These are phyloP conservation scores for Macrobrachium rosenbergii DNA, from an alignment of 1,140 invertebrate genomes.

Conservation along the genomic window DNA sequence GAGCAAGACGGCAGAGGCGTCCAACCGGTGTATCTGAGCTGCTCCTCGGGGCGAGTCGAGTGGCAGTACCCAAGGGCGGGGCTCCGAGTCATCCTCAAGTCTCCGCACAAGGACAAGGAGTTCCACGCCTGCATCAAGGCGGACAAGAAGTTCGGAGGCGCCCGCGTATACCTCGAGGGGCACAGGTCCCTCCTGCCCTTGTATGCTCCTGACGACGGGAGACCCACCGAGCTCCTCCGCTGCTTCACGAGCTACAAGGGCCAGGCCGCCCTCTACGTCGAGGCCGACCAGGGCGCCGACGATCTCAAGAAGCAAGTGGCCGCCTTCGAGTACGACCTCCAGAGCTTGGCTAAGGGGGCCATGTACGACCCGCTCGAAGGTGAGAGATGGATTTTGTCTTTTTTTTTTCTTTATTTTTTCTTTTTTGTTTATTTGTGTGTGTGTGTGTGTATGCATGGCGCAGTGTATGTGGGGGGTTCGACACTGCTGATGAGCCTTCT, in stretches of 20 bases:
- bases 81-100: conserved; percentile 77
- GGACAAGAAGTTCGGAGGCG: conserved; percentile 72
- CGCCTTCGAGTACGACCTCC: conserved; percentile 79
- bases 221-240: conserved; percentile 69
- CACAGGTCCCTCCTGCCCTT: conserved; percentile 76
- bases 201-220: conserved; percentile 77
- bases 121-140: conserved; percentile 81
- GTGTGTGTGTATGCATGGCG: conserved; percentile 3
- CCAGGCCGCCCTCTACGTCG: conserved; percentile 81
- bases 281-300: conserved; percentile 71
- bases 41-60: conserved; percentile 78
- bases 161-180: conserved; percentile 80
- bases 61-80: conserved; percentile 85
- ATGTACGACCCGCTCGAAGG: conserved; percentile 76
- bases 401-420: neutral
- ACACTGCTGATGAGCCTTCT: neutral
- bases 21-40: conserved; percentile 83
- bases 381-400: conserved; percentile 63
- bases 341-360: conserved; percentile 72
- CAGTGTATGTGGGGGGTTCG: too few relatives aligned
- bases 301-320: conserved; percentile 73
- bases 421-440: neutral
- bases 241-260: conserved; percentile 80
- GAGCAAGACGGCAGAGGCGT: conserved; percentile 75
- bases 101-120: conserved; percentile 71